phyloP scores from a whole-genome alignment of 2,888 invertebrate genomes.

The Polymixis flavicincta region DNA sequence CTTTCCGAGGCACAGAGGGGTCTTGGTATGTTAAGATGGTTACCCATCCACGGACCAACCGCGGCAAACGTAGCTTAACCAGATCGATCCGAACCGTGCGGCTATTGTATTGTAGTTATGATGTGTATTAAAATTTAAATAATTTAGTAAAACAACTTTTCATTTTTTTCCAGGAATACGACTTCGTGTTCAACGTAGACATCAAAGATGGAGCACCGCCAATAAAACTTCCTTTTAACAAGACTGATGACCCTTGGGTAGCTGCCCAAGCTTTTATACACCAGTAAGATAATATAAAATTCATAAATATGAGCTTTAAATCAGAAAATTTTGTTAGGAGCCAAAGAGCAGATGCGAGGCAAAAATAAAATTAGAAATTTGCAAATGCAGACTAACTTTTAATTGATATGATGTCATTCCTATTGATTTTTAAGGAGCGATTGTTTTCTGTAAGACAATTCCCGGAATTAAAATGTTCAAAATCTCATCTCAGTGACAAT shows the following conservation, averaged over 20 bases:
- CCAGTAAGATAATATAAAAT: conserved; percentile 81
- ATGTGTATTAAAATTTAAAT: neutral
- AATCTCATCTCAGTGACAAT: neutral
- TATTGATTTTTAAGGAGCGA: neutral
- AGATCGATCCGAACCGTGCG: too few species aligned
- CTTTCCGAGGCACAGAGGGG: too few species aligned
- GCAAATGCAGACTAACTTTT: neutral
- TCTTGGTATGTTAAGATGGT: too few species aligned
- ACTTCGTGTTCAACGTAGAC: conserved; percentile 98
- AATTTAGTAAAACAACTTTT: neutral
- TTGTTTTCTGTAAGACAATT: neutral
- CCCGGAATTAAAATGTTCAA: neutral
- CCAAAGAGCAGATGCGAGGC: neutral
- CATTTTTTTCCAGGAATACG: conserved; percentile 92
- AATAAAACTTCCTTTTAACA: conserved; percentile 97
- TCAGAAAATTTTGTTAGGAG: neutral
- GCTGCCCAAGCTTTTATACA: conserved; percentile 97
- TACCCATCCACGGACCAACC: too few species aligned
- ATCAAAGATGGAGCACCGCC: conserved; percentile 97
- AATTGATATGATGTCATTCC: neutral
- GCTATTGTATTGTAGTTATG: too few species aligned
- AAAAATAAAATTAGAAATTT: neutral
- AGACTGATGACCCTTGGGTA: conserved; percentile 97
- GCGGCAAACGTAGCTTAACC: too few species aligned
- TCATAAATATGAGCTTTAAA: neutral